Evolutionary conservation across 2,797 vertebrate species (phyloP), one percentile per base, ranked within the genome.

Genomic region (Ataeniobius toweri): DNA sequence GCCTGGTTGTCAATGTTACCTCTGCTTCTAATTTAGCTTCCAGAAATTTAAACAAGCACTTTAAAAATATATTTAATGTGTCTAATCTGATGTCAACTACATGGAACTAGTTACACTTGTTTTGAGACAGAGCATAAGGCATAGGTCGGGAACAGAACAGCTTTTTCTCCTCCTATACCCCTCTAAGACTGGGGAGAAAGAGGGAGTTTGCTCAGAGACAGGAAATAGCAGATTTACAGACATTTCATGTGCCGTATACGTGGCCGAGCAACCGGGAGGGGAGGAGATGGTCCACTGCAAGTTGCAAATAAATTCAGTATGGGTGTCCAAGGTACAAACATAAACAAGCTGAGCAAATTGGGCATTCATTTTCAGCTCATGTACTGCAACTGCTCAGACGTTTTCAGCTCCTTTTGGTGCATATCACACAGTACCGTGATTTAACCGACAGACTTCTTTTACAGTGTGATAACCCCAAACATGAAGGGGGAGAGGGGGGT

Each of bases 201-300:
- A 83, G 78, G 59, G 71, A 86, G 26, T 39, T 78, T 83, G 84
- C 50, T 2, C 65, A 73, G 76, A 89, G 86, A 90, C 86, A 90
- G 91, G 90, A 92, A 93, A 86, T 53, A 85, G 85, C 84, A 82
- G 72, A 84, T 86, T 84, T 89, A 59, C 80, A 88, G 74, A 55
- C 79, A 81, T 89, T 88, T 80, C 58, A 59, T 75, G 74, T 80
- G 77, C 71, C n/a, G 63, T 73, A 91, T 84, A 78, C 83, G 89
- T 79, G 75, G 87, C 86, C 73, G 24, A 41, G 71, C 76, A 71
- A 63, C 41, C 6, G 65, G 70, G 82, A 46, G 59, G 69, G 83
- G 69, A 72, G 75, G 81, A 31, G 85, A 79, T n/a, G 87, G 80
- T 76, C 82, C 75, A 73, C 73, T 88, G 82, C 82, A 80, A 76